These are phyloP conservation scores for Pammene fasciana DNA, from an alignment of 2,888 invertebrate genomes.

Conservation along the genomic window DNA sequence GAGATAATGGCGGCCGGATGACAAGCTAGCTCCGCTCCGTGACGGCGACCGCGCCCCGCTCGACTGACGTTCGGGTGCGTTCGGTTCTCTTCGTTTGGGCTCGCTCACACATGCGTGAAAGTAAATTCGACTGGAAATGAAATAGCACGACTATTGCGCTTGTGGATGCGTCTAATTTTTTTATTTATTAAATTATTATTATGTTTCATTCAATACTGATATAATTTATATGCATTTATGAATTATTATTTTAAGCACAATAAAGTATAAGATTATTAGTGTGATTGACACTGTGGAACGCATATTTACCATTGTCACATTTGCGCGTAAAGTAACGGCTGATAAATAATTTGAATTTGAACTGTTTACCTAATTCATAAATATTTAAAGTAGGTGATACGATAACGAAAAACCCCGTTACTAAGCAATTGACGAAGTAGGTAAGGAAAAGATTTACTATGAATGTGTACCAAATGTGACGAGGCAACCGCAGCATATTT, in stretches of 20 bases:
- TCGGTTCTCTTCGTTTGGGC: slow-evolving; percentile 77
- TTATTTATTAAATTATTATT: neutral
- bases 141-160: slow-evolving; percentile 48
- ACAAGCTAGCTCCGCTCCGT: slow-evolving; percentile 83
- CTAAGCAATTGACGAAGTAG: too few species aligned
- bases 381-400: too few species aligned
- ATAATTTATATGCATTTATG: neutral
- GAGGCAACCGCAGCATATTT: too few species aligned
- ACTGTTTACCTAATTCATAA: too few species aligned
- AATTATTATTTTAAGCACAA: neutral
- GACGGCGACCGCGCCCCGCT: slow-evolving; percentile 85
- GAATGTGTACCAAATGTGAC: too few species aligned
- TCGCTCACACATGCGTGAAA: slow-evolving; percentile 81
- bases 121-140: slow-evolving; percentile 67
- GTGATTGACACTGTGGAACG: too few species aligned
- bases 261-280: neutral
- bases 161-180: slow-evolving; percentile 18
- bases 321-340: neutral
- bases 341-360: neutral
- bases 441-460: too few species aligned
- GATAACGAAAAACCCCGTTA: too few species aligned
- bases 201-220: neutral
- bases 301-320: neutral
- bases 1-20: slow-evolving; percentile 85
- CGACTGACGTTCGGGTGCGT: slow-evolving; percentile 81